phyloP scores from a whole-genome alignment of 2,888 invertebrate genomes.

The Zhuqinia jingwanae region DNA sequence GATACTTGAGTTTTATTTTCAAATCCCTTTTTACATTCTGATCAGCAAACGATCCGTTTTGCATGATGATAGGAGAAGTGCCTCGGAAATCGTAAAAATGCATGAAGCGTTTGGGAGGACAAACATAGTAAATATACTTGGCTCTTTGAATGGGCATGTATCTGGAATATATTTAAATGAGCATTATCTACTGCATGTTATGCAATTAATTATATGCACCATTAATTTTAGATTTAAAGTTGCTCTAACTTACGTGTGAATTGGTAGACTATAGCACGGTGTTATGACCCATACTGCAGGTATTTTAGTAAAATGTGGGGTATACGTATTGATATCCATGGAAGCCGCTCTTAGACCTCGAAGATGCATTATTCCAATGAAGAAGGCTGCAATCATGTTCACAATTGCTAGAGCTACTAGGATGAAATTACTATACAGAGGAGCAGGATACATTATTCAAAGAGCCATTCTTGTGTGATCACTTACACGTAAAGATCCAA shows the following conservation, averaged over 20 bases:
- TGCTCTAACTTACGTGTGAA: constrained; percentile 86
- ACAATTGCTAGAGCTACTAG: too few species aligned
- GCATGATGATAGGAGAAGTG: neutral
- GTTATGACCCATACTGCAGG: constrained; percentile 85
- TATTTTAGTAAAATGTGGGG: too few species aligned
- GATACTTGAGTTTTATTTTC: neutral
- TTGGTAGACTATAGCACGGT: constrained; percentile 97
- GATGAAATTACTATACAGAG: too few species aligned
- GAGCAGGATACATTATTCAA: too few species aligned
- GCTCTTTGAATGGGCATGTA: constrained; percentile 73
- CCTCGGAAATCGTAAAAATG: neutral
- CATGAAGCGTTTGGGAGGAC: constrained; percentile 65
- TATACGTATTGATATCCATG: too few species aligned
- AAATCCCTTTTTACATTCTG: neutral
- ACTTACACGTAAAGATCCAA: too few species aligned
- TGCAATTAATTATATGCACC: too few species aligned
- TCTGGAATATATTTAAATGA: constrained; percentile 65
- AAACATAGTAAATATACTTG: constrained; percentile 74
- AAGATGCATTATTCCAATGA: constrained; percentile 69
- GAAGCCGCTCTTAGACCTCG: constrained; percentile 62
- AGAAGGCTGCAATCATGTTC: too few species aligned
- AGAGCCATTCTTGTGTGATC: too few species aligned
- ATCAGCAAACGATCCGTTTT: neutral
- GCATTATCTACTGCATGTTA: too few species aligned
- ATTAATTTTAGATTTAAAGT: neutral